Evolutionary conservation across 2,888 invertebrate species (phyloP), one percentile per base, ranked within the genome.

Genomic region (Lithophane ornitopus): DNA sequence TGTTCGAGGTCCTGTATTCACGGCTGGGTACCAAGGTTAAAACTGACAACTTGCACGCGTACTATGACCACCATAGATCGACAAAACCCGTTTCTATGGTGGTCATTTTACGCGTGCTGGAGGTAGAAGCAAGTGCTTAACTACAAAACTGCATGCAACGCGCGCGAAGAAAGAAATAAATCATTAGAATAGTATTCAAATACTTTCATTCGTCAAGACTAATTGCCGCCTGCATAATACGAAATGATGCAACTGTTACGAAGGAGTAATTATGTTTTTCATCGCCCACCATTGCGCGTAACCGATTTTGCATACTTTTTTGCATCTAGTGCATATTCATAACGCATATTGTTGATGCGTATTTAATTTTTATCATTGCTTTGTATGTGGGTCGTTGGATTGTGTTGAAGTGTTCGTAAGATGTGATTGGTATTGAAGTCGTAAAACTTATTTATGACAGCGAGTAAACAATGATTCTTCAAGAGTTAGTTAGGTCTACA

Each of bases 251-350:
- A 86, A 86, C 52, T 58, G 74, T 80, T 76, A 86, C 72, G 80
- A 71, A 68, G 54, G n/a, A 61, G 63, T 70, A 76, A 86, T 88
- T 88, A 88, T 44, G 54, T 76, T 86, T 86, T 88, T 84, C 80
- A 74, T 68, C 88, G 79, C 86, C 85, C 87, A 88, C 88, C 66
- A 70, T 86, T 9, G 54, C 63, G 59, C 78, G 81, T 84, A 84
- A 86, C 79, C 22, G 56, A 22, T 77, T 86, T 88, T 86, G 81
- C 86, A 87, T 86, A 87, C 68, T 72, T 86, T 85, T 86, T 80
- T 76, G 75, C 85, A 84, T 86, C 49, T 75, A 75, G 61, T 86
- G 81, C 79, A 78, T 86, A 88, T 86, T 86, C 81, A 86, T 86
- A 58, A 59, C 8, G 70, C 73, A 62, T 83, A 76, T 58, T 66